Evolutionary conservation across 2,888 invertebrate species (phyloP).

Genomic region (Brenthis hecate): DNA sequence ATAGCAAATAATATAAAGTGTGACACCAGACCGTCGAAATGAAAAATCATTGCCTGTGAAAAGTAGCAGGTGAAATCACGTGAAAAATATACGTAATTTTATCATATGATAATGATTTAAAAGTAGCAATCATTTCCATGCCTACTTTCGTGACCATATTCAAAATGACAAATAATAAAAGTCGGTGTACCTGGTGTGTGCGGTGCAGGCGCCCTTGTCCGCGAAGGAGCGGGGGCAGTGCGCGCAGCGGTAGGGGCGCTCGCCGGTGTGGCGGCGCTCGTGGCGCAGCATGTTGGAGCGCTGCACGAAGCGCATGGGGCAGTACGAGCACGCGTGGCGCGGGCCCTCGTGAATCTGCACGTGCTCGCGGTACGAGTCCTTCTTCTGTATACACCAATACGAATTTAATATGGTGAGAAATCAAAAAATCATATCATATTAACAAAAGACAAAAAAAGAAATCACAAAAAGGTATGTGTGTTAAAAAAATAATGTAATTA

Average conservation of each 20-base stretch:
- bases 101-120: too few species aligned
- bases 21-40: too few species aligned
- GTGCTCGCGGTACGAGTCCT: conserved; percentile 83
- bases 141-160: not conserved
- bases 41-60: too few species aligned
- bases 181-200: conserved; percentile 67
- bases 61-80: too few species aligned
- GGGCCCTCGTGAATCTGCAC: conserved; percentile 82
- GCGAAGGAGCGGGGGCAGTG: conserved; percentile 79
- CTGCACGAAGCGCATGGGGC: conserved; percentile 83
- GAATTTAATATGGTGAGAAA: not conserved
- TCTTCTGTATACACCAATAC: conserved; percentile 57
- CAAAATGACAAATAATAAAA: not conserved
- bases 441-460: too few species aligned
- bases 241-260: conserved; percentile 80
- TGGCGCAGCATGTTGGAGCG: conserved; percentile 82
- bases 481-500: too few species aligned
- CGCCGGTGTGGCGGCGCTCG: conserved; percentile 81
- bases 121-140: too few species aligned
- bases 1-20: too few species aligned
- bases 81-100: too few species aligned
- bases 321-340: conserved; percentile 82
- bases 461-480: too few species aligned
- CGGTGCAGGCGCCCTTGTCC: conserved; percentile 82
- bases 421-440: not conserved